A percentile compares a stretch with the other conserved stretches of the same genome.
Conservation (phyloP, 2,797 vertebrate species). For the Eurystomus glaucurus region DNA sequence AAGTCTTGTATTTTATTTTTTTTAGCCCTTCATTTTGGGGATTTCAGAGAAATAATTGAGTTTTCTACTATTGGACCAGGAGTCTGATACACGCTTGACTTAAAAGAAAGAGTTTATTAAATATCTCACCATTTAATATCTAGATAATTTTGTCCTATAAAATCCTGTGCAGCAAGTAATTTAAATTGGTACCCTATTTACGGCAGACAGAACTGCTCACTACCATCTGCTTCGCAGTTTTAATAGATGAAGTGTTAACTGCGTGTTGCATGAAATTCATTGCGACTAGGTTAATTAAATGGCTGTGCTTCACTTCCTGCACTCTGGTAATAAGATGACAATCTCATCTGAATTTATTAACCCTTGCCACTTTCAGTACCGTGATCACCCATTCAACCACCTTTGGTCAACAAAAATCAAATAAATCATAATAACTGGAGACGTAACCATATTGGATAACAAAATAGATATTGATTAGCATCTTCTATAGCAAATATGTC, state of each 20-base stretch:
- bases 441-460: constrained; percentile 61
- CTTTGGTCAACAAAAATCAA: constrained; percentile 63
- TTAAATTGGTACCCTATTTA: constrained; percentile 78
- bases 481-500: constrained; percentile 60
- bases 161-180: constrained; percentile 68
- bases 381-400: constrained; percentile 59
- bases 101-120: constrained; percentile 66
- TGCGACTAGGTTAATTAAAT: constrained; percentile 80
- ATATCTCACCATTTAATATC: constrained; percentile 59
- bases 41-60: constrained; percentile 34
- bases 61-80: constrained; percentile 11
- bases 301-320: constrained; percentile 77
- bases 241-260: constrained; percentile 79
- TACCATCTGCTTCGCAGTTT: constrained; percentile 76
- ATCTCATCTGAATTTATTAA: constrained; percentile 81
- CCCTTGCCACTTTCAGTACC: constrained; percentile 69
- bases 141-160: constrained; percentile 71
- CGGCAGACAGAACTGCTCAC: constrained; percentile 70
- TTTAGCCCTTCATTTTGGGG: not conserved
- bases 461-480: constrained; percentile 76
- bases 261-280: constrained; percentile 78
- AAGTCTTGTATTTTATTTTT: not conserved
- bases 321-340: constrained; percentile 77
- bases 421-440: constrained; percentile 75
- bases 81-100: not conserved